Evolutionary conservation across 2,888 invertebrate species (phyloP), one percentile per base, ranked within the genome.

Genomic region (Platycheirus rosarum): DNA sequence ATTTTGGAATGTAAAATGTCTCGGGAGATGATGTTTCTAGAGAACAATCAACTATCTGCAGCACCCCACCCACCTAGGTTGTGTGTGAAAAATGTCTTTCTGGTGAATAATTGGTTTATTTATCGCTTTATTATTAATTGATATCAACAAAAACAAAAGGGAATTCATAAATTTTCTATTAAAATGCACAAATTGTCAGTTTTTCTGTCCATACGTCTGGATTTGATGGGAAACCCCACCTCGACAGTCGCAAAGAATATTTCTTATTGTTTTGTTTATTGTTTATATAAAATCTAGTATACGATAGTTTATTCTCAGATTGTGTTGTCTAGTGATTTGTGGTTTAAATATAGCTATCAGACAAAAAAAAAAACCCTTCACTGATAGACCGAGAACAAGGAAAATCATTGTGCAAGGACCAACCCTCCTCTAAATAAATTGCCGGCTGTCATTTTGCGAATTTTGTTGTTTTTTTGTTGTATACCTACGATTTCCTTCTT

Each of bases 51-150:
- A 26, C 2, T 4, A 6, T 23, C 26, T 23, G 23, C 23, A 57
- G 66, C 77, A 82, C 82, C 82, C 82, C 82, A 82, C 82, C 82
- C 82, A 82, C 77, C 82, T 82, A 71, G 73, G 68, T 68, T n/a
- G 51, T 23, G 23, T 23, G 18, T 60, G 13, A 46, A 20, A 29
- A 75, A 55, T 42, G 51, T 49, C 29, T 42, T 49, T 70, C 26
- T n/a, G 63, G 44, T 75, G 79, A 75, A 65, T 70, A 71, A 65
- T 76, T 70, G 63, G 55, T 18, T 11, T 77, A 71, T 68, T 40
- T 44, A 55, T 35, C 51, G 62, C 37, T 53, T 13, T 18, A 57
- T 62, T 55, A 55, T 49, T 32, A 14, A 35, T 48, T 57, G 32
- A 14, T 49, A 40, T 40, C 57, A 40, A 57, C 55, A 40, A 57